Base-by-base conservation (phyloP, 2,113 vertebrate genomes). In the Clinocottus analis region DNA sequence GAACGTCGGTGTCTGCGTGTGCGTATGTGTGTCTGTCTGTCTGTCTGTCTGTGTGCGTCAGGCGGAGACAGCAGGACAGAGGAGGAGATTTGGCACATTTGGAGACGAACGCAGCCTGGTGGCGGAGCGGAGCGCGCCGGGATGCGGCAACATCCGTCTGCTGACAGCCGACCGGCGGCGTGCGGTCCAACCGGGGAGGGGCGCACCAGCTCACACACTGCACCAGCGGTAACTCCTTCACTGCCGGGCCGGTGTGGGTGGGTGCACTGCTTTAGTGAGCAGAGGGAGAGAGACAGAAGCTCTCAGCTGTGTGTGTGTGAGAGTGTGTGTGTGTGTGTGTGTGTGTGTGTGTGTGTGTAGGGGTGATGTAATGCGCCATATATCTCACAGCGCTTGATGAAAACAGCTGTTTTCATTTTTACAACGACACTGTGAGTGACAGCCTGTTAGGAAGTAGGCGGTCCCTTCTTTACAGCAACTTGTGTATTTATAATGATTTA, bases 61-160 rank as follows among this genome's bases (percentile, higher is more conserved):
- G 66, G 53, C 59, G 33, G 61, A 88, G 80, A 77, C 76, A 41
- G 77, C 43, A 76, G 77, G 21, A 79, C 68, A 69, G 87, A 84
- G 90, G 75, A 86, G 83, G 86, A 86, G 89, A 89, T 87, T 66
- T 89, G 89, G 87, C 81, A 83, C 79, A 66, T 71, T 80, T 63
- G 83, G 86, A 83, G 66, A 72, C 7, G 70, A 65, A 83, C 80
- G 77, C 83, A 83, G 76, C 82, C 86, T 86, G 77, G 77, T 56
- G 75, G 82, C 63, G 77, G 79, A 87, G 79, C 77, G 77, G 62
- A 69, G 85, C 77, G 78, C 83, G 61, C 79, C 83, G 53, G 62
- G 90, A 88, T 93, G 90, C 92, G 82, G 87, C 90, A 91, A 80
- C 86, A 80, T 84, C 86, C 77, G 86, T 87, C 87, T 90, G 89